Conservation (phyloP, 2,113 vertebrate species). For the Daboia siamensis region DNA sequence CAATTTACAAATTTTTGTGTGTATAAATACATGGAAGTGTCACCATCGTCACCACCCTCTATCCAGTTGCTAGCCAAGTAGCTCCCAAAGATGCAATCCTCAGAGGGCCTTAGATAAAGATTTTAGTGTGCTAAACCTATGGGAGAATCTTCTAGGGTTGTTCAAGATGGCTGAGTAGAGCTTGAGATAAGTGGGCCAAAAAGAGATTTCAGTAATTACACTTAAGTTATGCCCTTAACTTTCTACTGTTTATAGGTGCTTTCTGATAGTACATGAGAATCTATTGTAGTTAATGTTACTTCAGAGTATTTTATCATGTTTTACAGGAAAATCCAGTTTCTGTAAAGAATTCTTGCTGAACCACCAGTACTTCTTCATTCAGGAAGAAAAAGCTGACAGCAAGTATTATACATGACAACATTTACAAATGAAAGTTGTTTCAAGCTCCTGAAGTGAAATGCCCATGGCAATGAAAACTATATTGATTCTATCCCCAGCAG, state of each 20-base stretch:
- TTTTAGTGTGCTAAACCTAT: not conserved
- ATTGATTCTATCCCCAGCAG: not conserved
- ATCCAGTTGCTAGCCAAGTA: not conserved
- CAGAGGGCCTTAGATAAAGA: not conserved
- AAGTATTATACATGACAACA: not conserved
- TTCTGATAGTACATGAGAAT: not conserved
- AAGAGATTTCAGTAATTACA: not conserved
- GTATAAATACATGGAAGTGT: not conserved
- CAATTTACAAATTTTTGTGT: not conserved
- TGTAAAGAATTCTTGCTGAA: not conserved
- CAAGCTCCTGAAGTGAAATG: not conserved
- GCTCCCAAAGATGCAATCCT: not conserved
- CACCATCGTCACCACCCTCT: not conserved
- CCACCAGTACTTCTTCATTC: not conserved
- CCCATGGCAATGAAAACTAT: not conserved
- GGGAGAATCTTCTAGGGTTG: not conserved
- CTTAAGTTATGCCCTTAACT: not conserved
- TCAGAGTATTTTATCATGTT: constrained; percentile 50
- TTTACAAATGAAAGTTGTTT: not conserved
- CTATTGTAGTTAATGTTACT: not conserved
- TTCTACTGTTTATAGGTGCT: not conserved
- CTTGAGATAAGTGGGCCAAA: not conserved
- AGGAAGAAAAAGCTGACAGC: not conserved
- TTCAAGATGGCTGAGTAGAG: not conserved
- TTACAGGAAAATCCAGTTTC: constrained; percentile 53